phyloP scores from a whole-genome alignment of 2,113 vertebrate genomes.

The Amazona guildingii region DNA sequence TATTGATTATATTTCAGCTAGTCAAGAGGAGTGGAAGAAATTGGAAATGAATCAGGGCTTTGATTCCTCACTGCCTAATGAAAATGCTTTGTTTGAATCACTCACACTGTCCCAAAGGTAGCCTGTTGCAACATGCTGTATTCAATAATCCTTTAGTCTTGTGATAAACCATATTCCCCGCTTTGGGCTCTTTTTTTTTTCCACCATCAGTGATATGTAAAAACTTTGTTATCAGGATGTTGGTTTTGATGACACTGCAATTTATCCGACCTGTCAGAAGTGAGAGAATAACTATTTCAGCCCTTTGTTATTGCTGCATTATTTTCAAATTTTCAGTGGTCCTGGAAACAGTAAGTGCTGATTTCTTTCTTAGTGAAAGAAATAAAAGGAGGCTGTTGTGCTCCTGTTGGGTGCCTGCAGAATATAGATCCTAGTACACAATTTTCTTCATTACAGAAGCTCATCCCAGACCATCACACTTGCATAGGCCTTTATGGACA shows the following conservation, averaged over 20 bases:
- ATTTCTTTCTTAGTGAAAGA: neutral
- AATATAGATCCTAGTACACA: neutral
- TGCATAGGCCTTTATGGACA: neutral
- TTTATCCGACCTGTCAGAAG: neutral
- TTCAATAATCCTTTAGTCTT: accelerated
- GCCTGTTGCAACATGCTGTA: neutral
- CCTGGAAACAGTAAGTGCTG: neutral
- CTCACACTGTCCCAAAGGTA: accelerated
- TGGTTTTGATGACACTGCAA: neutral
- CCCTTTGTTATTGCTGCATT: neutral
- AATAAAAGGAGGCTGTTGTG: neutral
- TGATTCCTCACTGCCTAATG: neutral
- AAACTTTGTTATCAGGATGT: neutral
- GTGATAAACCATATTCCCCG: neutral
- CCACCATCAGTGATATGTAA: neutral
- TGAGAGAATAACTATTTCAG: neutral
- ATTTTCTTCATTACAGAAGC: neutral
- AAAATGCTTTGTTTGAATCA: neutral
- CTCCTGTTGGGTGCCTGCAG: neutral
- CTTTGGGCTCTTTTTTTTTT: neutral
- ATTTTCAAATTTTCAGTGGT: neutral
- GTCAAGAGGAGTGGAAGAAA: neutral
- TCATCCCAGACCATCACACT: accelerated
- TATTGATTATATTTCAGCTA: neutral
- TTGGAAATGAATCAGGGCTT: neutral